Conservation (phyloP, 1,140 invertebrate genomes). For the Mactra quadrangularis region DNA sequence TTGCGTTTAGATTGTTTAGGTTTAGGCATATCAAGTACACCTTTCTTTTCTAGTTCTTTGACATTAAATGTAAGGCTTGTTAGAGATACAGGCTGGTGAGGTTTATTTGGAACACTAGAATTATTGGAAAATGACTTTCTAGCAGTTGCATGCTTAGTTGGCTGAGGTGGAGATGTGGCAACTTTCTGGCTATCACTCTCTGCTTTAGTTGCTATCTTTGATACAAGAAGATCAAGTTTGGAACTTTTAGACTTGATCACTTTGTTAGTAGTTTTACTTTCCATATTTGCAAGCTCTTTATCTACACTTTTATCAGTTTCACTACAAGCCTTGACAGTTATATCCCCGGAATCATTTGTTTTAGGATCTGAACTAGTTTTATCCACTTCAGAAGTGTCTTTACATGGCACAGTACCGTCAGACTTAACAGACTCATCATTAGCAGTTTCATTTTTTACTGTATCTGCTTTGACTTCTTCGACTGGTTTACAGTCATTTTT, state of each 20-base stretch:
- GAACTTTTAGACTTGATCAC: slow-evolving; percentile 17
- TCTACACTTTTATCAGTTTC: not conserved
- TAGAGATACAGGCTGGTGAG: slow-evolving; percentile 2
- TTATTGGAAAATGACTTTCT: slow-evolving; percentile 47
- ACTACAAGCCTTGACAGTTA: not conserved
- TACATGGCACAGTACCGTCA: not conserved
- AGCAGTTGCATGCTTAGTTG: slow-evolving; percentile 40
- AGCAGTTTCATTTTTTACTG: not conserved
- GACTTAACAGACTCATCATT: not conserved
- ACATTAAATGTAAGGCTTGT: slow-evolving; percentile 57
- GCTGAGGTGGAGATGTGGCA: not conserved
- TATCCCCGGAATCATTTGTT: not conserved
- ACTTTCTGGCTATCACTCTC: slow-evolving; percentile 42
- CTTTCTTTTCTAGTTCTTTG: slow-evolving; percentile 58
- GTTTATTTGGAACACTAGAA: slow-evolving; percentile 1
- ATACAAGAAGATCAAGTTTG: slow-evolving; percentile 49
- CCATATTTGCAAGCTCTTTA: not conserved
- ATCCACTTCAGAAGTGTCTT: not conserved
- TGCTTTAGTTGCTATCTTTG: slow-evolving; percentile 52
- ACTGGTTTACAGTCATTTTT: not conserved
- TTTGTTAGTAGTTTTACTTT: not conserved
- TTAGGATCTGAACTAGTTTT: not conserved
- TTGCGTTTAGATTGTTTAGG: slow-evolving; percentile 54
- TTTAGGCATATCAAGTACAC: slow-evolving; percentile 56
- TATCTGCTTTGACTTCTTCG: not conserved